Evolutionary conservation across 1,140 invertebrate species (phyloP).

Genomic region (Micrasema longulum): DNA sequence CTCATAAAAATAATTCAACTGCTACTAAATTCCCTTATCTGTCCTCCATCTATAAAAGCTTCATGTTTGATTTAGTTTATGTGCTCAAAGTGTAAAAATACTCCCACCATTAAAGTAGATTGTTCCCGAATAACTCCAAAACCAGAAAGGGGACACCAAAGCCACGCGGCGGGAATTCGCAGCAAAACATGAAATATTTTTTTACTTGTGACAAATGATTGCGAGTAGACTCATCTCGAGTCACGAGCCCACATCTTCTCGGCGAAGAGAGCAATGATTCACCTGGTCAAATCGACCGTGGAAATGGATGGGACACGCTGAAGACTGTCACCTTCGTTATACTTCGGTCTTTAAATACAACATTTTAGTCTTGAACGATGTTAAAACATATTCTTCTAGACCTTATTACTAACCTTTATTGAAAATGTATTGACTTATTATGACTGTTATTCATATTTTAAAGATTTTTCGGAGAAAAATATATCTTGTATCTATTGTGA

Average conservation of each 20-base stretch:
- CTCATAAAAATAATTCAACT: slow-evolving; percentile 2
- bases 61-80: slow-evolving; percentile 1
- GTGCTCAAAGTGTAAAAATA: slow-evolving; percentile 4
- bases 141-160: neutral
- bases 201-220: slow-evolving; percentile 5
- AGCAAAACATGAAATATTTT: slow-evolving; percentile 16
- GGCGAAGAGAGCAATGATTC: slow-evolving; percentile 1
- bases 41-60: neutral
- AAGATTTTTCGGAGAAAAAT: no score
- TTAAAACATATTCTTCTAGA: no score
- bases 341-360: neutral
- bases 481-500: no score
- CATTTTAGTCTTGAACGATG: neutral
- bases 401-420: no score
- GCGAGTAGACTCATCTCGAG: neutral
- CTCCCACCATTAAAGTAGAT: slow-evolving; percentile 4
- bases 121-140: slow-evolving; percentile 7
- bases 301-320: slow-evolving; percentile 4
- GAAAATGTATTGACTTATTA: no score
- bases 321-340: no score
- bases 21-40: neutral
- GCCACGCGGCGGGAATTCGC: slow-evolving; percentile 8
- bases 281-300: slow-evolving; percentile 19
- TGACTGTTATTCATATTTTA: neutral
- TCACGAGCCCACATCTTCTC: neutral